These are phyloP conservation scores for Hetaerina americana DNA, from an alignment of 1,140 invertebrate genomes.

Conservation along the genomic window DNA sequence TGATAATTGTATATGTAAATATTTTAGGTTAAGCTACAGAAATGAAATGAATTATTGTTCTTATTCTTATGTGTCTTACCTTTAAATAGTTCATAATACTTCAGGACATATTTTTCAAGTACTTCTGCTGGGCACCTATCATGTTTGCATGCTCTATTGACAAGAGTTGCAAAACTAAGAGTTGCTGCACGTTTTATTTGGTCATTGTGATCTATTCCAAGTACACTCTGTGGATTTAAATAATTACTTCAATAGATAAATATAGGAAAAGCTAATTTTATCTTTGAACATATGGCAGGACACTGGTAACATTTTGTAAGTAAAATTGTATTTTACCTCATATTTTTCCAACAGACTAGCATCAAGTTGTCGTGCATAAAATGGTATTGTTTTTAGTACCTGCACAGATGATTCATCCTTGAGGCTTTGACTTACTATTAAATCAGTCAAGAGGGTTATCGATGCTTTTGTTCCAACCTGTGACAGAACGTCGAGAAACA, in stretches of 20 bases:
- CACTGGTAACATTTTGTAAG: background rate
- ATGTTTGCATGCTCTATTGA: constrained; percentile 45
- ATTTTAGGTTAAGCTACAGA: too few relatives aligned
- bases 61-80: too few relatives aligned
- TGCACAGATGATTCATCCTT: constrained; percentile 39
- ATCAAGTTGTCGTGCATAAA: constrained; percentile 39
- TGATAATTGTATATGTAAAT: too few relatives aligned
- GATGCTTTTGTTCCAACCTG: constrained; percentile 49
- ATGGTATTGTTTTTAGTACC: constrained; percentile 41
- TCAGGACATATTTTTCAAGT: constrained; percentile 52
- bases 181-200: constrained; percentile 51
- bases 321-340: too few relatives aligned
- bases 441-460: constrained; percentile 44
- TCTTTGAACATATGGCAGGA: constrained; percentile 1
- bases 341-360: constrained; percentile 32
- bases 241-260: background rate
- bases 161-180: constrained; percentile 51
- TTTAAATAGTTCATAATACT: constrained; percentile 49
- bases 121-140: constrained; percentile 41
- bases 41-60: constrained; percentile 6
- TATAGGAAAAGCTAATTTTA: background rate
- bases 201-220: constrained; percentile 20
- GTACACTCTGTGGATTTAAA: background rate
- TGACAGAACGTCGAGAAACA: constrained; percentile 58
- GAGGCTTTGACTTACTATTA: constrained; percentile 44